These are phyloP conservation scores for Brachionus rotundiformis DNA, from an alignment of 1,140 invertebrate genomes.

Conservation along the genomic window DNA sequence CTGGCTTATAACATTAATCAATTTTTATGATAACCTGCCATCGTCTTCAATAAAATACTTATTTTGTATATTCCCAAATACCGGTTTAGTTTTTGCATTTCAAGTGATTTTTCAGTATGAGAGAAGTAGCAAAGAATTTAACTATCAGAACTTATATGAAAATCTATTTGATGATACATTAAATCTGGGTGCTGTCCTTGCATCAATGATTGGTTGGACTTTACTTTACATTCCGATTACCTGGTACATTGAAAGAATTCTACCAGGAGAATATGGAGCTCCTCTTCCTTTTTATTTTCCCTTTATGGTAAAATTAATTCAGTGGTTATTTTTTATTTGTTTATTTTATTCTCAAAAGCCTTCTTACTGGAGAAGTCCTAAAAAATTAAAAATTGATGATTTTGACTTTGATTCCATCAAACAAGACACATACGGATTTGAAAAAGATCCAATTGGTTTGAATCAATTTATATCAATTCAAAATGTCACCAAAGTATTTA, in stretches of 20 bases:
- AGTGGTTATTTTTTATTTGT: too few relatives aligned
- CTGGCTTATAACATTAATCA: conserved; percentile 38
- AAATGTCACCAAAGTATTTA: conserved; percentile 67
- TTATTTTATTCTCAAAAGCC: too few relatives aligned
- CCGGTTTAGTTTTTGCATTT: conserved; percentile 9
- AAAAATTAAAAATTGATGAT: background rate
- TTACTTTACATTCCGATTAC: conserved; percentile 65
- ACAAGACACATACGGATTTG: conserved; percentile 33
- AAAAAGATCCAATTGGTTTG: conserved; percentile 46
- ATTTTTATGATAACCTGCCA: conserved; percentile 50
- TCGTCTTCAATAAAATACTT: conserved; percentile 44
- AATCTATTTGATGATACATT: conserved; percentile 39
- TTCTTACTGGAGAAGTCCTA: conserved; percentile 4
- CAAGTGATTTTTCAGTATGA: conserved; percentile 49
- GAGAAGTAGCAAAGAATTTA: conserved; percentile 33
- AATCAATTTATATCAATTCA: conserved; percentile 61
- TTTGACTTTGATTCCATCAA: background rate
- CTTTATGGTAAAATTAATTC: too few relatives aligned
- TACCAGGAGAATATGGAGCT: conserved; percentile 69
- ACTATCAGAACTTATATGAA: conserved; percentile 1
- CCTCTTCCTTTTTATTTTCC: conserved; percentile 66
- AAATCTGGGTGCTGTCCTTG: conserved; percentile 7
- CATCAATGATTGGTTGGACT: conserved; percentile 66
- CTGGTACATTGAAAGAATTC: conserved; percentile 71
- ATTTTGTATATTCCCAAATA: conserved; percentile 47